phyloP scores from a whole-genome alignment of 92 coral and sea anemone species.

The Meandrina meandrites region DNA sequence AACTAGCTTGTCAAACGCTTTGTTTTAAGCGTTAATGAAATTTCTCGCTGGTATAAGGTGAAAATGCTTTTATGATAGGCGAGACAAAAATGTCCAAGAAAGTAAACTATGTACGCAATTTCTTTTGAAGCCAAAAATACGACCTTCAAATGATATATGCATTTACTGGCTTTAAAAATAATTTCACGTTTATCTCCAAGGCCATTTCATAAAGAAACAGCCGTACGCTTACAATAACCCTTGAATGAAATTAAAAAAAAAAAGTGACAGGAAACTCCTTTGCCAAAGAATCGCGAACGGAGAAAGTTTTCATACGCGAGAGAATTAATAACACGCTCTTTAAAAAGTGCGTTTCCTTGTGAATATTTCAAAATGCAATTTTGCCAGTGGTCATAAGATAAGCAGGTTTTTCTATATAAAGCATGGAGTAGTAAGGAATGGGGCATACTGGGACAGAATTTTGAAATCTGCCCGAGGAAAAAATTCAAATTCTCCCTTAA shows the following conservation, averaged over 20 bases:
- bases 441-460: too few species aligned
- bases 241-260: not conserved
- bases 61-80: conserved; percentile 10
- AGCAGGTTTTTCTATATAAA: not conserved
- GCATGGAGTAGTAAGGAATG: too few species aligned
- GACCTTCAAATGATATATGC: too few species aligned
- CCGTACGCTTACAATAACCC: not conserved
- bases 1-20: not conserved
- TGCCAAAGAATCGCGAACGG: not conserved
- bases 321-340: too few species aligned
- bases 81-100: not conserved
- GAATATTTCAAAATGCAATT: not conserved
- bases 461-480: too few species aligned
- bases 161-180: not conserved
- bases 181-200: not conserved
- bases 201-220: not conserved
- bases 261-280: not conserved
- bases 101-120: not conserved
- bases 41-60: conserved; percentile 9
- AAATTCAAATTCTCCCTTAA: too few species aligned
- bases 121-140: not conserved
- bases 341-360: too few species aligned
- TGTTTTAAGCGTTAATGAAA: conserved; percentile 8
- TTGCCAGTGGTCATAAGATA: not conserved
- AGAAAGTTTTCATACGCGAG: too few species aligned